Evolutionary conservation across 2,888 invertebrate species (phyloP), one percentile per base, ranked within the genome.

Genomic region (Pandemis corylana): DNA sequence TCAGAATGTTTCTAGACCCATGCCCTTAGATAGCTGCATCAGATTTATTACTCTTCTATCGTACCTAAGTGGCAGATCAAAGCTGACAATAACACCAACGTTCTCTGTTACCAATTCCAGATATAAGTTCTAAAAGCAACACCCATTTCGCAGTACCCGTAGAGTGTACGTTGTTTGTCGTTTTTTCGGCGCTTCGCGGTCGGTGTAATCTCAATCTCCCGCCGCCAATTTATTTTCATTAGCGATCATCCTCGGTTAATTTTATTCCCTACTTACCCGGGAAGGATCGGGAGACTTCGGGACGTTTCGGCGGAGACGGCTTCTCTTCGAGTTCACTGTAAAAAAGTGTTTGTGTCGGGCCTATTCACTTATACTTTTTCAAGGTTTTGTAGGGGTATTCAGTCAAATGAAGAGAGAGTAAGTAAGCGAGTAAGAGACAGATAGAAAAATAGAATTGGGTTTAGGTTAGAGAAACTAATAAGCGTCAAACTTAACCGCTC

Each of bases 191-290:
- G 76, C 77, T 83, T 82, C 86, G 87, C 88, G 89, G 89, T 86
- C 89, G 89, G 90, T 91, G 93, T 94, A 94, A 94, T 94, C 95
- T 92, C 90, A 90, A 94, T 94, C 94, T 94, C 93, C 94, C 89
- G 90, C 90, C 90, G 91, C 92, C 95, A 94, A 95, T 95, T 94
- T 95, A 95, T 95, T 95, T 95, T 95, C 95, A 95, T 95, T 95
- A 95, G 95, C 95, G 95, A 95, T 95, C 95, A 95, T 95, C 95
- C 95, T 92, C 92, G 92, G 94, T 95, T 95, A 95, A 95, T 95
- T 96, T 95, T 95, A 95, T 95, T 95, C 95, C 92, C 93, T 94
- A 93, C 93, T 94, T 94, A 93, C 93, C 89, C 84, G 87, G 84
- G 85, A 85, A 89, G 87, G 89, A 90, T 90, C 88, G 89, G 87